Conservation (phyloP, 1,140 invertebrate species). For the Lasioglossum albipes region DNA sequence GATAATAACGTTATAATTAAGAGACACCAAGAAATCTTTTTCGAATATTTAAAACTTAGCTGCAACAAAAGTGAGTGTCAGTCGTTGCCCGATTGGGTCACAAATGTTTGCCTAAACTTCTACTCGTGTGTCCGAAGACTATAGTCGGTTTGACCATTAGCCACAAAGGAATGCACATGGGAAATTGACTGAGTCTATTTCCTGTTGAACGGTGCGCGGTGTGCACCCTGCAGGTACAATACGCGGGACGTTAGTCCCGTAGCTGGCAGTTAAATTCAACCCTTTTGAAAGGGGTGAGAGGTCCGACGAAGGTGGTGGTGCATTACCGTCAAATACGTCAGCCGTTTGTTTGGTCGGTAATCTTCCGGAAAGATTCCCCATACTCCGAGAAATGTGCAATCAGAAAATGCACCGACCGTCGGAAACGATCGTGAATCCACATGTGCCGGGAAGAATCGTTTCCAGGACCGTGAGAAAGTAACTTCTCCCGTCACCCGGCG, state of each 20-base stretch:
- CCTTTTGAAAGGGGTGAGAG: background rate
- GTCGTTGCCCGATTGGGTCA: no score
- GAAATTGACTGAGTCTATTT: constrained; percentile 59
- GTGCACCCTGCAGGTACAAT: constrained; percentile 26
- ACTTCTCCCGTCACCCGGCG: constrained; percentile 16
- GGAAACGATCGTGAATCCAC: constrained; percentile 17
- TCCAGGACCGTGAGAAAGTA: constrained; percentile 41
- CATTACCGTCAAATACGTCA: constrained; percentile 33
- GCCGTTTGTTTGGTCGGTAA: constrained; percentile 33
- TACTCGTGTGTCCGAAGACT: background rate
- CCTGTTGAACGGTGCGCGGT: constrained; percentile 12
- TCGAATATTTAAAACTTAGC: no score
- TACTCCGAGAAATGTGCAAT: constrained; percentile 19
- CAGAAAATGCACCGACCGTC: constrained; percentile 22
- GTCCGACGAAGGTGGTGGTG: constrained; percentile 1
- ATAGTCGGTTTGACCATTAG: background rate
- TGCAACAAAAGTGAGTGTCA: no score
- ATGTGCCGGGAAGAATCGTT: constrained; percentile 25
- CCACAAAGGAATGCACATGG: constrained; percentile 57
- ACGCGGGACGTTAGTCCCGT: constrained; percentile 6
- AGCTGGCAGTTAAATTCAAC: constrained; percentile 20
- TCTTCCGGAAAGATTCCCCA: constrained; percentile 30
- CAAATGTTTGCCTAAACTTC: no score
- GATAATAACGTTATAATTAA: no score
- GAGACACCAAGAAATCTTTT: no score